Evolutionary conservation across 2,113 vertebrate genomes (phyloP).

Genomic region (Pelodiscus sinensis): DNA sequence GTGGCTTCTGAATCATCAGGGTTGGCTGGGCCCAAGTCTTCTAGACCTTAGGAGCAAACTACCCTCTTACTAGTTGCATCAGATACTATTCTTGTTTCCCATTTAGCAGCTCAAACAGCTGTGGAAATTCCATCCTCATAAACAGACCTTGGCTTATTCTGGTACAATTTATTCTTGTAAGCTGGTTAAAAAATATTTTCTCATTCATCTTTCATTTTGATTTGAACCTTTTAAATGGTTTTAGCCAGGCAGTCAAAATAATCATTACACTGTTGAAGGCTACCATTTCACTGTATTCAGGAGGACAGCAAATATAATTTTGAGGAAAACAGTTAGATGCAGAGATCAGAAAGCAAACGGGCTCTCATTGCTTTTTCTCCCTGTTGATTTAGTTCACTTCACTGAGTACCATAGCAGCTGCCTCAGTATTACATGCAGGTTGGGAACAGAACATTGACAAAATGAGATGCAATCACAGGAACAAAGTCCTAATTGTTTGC

Average conservation of each 20-base stretch:
- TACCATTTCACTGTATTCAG: not conserved
- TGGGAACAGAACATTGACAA: not conserved
- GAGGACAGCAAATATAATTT: not conserved
- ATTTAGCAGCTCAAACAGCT: not conserved
- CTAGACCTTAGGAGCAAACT: not conserved
- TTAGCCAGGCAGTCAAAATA: not conserved
- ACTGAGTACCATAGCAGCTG: not conserved
- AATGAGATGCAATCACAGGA: not conserved
- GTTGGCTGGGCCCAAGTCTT: not conserved
- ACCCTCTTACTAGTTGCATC: not conserved
- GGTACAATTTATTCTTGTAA: not conserved
- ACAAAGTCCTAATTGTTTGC: not conserved
- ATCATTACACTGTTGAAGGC: not conserved
- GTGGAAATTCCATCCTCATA: slow-evolving; percentile 1
- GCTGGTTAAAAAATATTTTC: not conserved
- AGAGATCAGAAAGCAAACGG: not conserved
- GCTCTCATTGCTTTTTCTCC: not conserved
- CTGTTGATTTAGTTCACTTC: not conserved
- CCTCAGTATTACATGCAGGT: not conserved
- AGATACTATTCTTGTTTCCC: not conserved
- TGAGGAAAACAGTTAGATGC: not conserved
- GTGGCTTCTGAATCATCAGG: not conserved
- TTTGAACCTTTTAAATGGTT: not conserved
- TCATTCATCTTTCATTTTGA: not conserved
- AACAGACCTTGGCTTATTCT: not conserved